Evolutionary conservation across 2,113 vertebrate genomes (phyloP).

Genomic region (Drymodes brunneopygia): DNA sequence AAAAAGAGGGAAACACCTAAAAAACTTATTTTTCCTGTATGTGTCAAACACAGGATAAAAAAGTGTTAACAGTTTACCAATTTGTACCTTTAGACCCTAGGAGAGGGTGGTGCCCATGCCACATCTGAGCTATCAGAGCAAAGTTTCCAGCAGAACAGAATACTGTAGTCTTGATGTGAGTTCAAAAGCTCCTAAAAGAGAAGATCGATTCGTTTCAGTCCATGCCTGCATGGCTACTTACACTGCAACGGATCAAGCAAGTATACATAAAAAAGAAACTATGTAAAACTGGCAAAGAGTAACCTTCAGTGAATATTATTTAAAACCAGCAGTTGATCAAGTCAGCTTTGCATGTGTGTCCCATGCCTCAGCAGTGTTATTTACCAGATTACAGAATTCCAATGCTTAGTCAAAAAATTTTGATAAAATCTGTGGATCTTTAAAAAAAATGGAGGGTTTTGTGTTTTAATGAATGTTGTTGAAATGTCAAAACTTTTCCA

Average conservation of each 20-base stretch:
- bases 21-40: not conserved
- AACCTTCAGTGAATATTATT: not conserved
- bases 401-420: not conserved
- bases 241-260: not conserved
- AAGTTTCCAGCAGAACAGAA: not conserved
- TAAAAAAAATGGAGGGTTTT: fast-evolving
- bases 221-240: not conserved
- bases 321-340: not conserved
- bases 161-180: not conserved
- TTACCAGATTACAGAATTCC: not conserved
- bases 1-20: not conserved
- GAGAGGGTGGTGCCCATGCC: not conserved
- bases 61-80: not conserved
- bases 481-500: not conserved
- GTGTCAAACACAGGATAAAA: not conserved
- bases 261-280: not conserved
- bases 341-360: too few species aligned
- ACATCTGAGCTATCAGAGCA: not conserved
- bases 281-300: not conserved
- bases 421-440: not conserved
- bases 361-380: not conserved
- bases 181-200: not conserved
- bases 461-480: not conserved
- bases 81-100: not conserved
- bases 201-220: not conserved